Percentiles rank a stretch among this genome's conserved stretches.
These are phyloP conservation scores for Trachythela sp. DNA, from an alignment of 64 coral and sea anemone species.

Conservation along the genomic window DNA sequence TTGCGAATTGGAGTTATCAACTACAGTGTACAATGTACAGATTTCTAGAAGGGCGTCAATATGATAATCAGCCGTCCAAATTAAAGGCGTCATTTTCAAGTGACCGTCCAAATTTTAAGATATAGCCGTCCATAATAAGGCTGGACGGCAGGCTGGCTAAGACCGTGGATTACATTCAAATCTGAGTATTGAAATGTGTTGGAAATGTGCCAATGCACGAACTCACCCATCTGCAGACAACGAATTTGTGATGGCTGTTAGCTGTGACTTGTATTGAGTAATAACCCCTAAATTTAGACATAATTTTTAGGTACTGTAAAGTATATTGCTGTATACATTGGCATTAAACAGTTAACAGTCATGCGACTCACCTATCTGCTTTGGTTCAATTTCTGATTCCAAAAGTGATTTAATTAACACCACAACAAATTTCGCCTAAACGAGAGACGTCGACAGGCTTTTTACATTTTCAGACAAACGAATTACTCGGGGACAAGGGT, in stretches of 20 bases:
- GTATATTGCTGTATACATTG: background rate
- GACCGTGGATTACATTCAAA: background rate
- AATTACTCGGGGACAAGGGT: background rate
- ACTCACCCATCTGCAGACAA: conserved; percentile 50
- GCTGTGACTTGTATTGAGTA: conserved; percentile 89
- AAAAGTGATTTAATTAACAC: conserved; percentile 71
- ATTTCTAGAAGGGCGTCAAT: no score
- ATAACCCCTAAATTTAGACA: conserved; percentile 65
- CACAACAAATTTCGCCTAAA: conserved; percentile 96
- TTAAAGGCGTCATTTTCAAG: no score
- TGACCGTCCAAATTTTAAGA: no score
- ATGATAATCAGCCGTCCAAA: no score
- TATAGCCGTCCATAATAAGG: no score
- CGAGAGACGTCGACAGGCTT: background rate
- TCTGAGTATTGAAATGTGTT: background rate
- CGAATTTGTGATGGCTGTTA: conserved; percentile 49
- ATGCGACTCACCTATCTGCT: conserved; percentile 41
- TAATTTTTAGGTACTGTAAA: background rate
- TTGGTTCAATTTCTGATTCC: conserved; percentile 54
- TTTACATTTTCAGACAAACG: background rate
- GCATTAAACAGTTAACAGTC: background rate
- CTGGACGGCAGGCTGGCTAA: no score
- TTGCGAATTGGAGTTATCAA: no score
- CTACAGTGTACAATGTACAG: no score
- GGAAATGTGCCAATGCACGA: no score